Evolutionary conservation across 2,888 invertebrate genomes (phyloP).

Genomic region (Capitulum mitella): DNA sequence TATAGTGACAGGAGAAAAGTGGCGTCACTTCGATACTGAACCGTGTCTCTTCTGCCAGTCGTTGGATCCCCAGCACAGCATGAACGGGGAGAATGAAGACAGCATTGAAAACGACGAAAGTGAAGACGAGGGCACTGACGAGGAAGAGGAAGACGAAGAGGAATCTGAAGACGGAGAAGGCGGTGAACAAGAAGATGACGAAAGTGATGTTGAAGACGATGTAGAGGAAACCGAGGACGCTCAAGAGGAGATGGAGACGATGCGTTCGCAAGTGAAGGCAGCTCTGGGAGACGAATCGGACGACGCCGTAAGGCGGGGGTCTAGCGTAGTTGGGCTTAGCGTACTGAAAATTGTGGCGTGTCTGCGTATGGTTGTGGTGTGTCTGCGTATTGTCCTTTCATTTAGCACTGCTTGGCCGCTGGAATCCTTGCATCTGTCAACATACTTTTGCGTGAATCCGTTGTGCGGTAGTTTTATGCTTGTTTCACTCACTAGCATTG

Average conservation of each 20-base stretch:
- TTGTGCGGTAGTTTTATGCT: too few species aligned
- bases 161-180: conserved; percentile 44
- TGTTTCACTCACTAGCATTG: too few species aligned
- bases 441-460: too few species aligned
- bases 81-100: conserved; percentile 38
- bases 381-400: too few species aligned
- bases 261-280: conserved; percentile 54
- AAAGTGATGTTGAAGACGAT: conserved; percentile 33
- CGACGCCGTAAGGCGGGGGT: conserved; percentile 48
- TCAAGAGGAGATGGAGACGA: conserved; percentile 50
- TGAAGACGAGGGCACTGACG: conserved; percentile 46
- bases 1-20: too few species aligned
- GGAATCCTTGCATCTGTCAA: too few species aligned
- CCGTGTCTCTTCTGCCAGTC: too few species aligned
- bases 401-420: too few species aligned
- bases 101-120: conserved; percentile 41
- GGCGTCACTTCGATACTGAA: too few species aligned
- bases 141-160: conserved; percentile 43
- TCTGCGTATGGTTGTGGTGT: too few species aligned
- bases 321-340: too few species aligned
- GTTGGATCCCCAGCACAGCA: conserved; percentile 28
- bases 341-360: too few species aligned
- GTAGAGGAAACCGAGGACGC: conserved; percentile 40
- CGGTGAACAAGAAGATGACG: conserved; percentile 42
- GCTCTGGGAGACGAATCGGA: conserved; percentile 56